phyloP scores from a whole-genome alignment of 1,140 invertebrate genomes.

The Drosophila mauritiana region DNA sequence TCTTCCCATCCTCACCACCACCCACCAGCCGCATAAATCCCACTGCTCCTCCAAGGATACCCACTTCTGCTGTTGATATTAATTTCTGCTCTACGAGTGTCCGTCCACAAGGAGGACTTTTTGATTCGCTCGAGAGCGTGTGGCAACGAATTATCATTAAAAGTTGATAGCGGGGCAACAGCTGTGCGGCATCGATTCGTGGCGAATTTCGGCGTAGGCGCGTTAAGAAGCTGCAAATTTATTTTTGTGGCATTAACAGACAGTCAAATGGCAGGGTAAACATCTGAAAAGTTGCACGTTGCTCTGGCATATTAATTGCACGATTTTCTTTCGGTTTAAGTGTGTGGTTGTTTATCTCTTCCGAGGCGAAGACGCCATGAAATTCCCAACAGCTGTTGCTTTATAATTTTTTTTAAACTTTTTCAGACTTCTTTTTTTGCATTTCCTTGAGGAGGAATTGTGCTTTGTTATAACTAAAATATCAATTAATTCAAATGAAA shows the following conservation, averaged over 20 bases:
- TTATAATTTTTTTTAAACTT: background rate
- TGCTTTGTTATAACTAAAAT: background rate
- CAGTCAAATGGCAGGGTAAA: slow-evolving; percentile 65
- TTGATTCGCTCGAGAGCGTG: slow-evolving; percentile 22
- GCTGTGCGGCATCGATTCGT: slow-evolving; percentile 69
- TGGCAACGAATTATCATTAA: slow-evolving; percentile 77
- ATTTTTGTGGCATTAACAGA: slow-evolving; percentile 75
- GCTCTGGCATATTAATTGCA: slow-evolving; percentile 40
- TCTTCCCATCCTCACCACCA: slow-evolving; percentile 21
- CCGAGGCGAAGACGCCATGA: background rate
- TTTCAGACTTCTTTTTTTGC: background rate
- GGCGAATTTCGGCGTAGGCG: slow-evolving; percentile 1
- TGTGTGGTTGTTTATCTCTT: slow-evolving; percentile 27
- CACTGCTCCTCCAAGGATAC: background rate
- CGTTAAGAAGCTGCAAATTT: slow-evolving; percentile 57
- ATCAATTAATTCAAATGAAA: no score
- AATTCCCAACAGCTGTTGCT: slow-evolving; percentile 6
- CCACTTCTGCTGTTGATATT: slow-evolving; percentile 49
- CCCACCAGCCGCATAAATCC: background rate
- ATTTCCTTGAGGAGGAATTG: background rate
- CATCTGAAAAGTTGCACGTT: slow-evolving; percentile 53
- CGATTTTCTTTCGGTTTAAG: background rate
- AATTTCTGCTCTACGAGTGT: slow-evolving; percentile 50
- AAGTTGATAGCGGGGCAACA: slow-evolving; percentile 73
- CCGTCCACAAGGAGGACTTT: slow-evolving; percentile 54